Base-by-base conservation (phyloP, 2,113 vertebrate species). In the Halichoeres trimaculatus region DNA sequence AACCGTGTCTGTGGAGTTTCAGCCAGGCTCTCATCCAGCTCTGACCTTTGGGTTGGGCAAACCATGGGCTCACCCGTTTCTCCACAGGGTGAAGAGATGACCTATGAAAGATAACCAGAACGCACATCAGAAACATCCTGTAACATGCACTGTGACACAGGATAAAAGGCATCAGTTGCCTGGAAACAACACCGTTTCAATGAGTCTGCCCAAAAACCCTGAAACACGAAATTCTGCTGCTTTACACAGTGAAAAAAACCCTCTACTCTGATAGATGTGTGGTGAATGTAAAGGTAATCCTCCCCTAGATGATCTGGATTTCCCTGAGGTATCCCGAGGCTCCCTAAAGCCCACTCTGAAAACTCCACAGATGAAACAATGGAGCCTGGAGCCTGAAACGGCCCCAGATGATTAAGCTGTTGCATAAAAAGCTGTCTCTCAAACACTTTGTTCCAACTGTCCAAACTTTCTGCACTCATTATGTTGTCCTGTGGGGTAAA, bases 381-480 rank as follows among this genome's bases (percentile, higher is more conserved):
- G 22, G 17, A 62, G 60, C 62, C 54, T 45, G 22, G 13, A 56
- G 35, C 19, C 56, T 68, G 9, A 45, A 19, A 16, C 30, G 41
- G 23, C 72, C 36, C 54, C 52, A 47, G 19, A 53, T 38, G 12
- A 43, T 60, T 64, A 22, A 45, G 51, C 38, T 66, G 20, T 40
- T 65, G 17, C 26, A 47, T 22, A n/a, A 54, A n/a, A 53, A 41
- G 53, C 5, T 19, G 20, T 22, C 23, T 24, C 20, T 10, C n/a
- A 40, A 63, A 35, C 52, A 73, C 50, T 62, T 52, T 56, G 36
- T 59, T 57, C 20, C n/a, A 24, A 40, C 58, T 58, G 24, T 66
- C 54, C 66, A 24, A 78, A 71, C 48, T 43, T 51, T 51, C 47
- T 61, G 45, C 3, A 10, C 56, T 78, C 65, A 40, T 56, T 74